phyloP scores from a whole-genome alignment of 2,113 vertebrate species.

The Sceloporus tristichus region DNA sequence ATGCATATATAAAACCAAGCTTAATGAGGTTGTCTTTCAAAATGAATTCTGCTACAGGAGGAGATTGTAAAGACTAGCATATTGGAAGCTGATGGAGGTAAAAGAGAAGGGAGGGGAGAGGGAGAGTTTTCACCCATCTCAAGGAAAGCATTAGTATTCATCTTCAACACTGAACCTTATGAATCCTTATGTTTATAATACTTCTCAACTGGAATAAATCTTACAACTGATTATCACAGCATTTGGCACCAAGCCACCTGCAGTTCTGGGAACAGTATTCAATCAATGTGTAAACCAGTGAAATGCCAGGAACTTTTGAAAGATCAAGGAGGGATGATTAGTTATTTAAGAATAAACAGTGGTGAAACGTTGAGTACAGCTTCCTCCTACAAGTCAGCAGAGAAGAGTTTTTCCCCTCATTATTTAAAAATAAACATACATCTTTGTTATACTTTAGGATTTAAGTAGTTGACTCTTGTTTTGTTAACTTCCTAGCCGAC shows the following conservation, averaged over 20 bases:
- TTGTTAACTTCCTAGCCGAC: constrained; percentile 69
- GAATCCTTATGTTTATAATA: constrained; percentile 84
- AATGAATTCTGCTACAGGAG: constrained; percentile 61
- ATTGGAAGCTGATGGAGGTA: constrained; percentile 45
- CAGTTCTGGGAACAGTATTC: constrained; percentile 79
- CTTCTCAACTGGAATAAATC: constrained; percentile 86
- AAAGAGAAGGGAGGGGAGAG: neutral
- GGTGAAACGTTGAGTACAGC: constrained; percentile 62
- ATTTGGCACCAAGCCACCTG: constrained; percentile 77
- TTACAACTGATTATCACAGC: constrained; percentile 86
- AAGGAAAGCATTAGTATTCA: constrained; percentile 71
- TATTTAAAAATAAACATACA: constrained; percentile 70
- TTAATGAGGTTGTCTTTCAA: constrained; percentile 66
- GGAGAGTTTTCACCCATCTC: constrained; percentile 72
- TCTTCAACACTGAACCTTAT: constrained; percentile 70
- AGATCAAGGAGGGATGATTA: constrained; percentile 75
- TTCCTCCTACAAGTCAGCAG: constrained; percentile 61
- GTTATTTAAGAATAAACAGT: constrained; percentile 81
- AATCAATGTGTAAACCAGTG: constrained; percentile 79
- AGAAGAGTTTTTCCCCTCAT: constrained; percentile 69
- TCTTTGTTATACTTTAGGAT: constrained; percentile 60
- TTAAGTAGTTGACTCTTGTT: constrained; percentile 73
- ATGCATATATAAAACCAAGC: constrained; percentile 70
- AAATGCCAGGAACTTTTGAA: constrained; percentile 81
- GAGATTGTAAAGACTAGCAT: constrained; percentile 46